A percentile compares a stretch with the other conserved stretches of the same genome.
Evolutionary conservation across 2,888 invertebrate genomes (phyloP).

Genomic region (Phyllotreta striolata): DNA sequence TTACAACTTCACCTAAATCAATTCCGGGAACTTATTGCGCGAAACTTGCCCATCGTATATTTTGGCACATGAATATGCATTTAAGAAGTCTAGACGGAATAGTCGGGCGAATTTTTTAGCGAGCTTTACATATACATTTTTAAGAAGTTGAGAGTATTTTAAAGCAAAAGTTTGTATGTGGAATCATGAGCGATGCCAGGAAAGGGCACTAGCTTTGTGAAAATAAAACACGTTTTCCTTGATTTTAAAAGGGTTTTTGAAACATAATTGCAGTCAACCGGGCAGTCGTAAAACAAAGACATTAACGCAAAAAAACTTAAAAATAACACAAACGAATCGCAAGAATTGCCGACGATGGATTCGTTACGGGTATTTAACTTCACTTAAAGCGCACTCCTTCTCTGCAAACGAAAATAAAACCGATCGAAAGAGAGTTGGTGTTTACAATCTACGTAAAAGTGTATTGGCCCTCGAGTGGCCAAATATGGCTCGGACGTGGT

Average conservation of each 20-base stretch:
- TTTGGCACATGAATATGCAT: constrained; percentile 17
- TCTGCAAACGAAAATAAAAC: not conserved
- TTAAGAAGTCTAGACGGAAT: constrained; percentile 15
- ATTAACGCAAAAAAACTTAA: too few relatives aligned
- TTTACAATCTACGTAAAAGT: constrained; percentile 38
- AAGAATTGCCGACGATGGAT: not conserved
- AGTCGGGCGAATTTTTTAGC: not conserved
- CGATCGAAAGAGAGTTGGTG: constrained; percentile 30
- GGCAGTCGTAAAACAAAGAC: too few relatives aligned
- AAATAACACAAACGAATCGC: too few relatives aligned
- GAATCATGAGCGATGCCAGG: too few relatives aligned
- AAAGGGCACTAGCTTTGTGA: too few relatives aligned
- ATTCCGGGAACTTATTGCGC: constrained; percentile 3
- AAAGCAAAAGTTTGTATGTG: too few relatives aligned
- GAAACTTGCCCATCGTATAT: not conserved
- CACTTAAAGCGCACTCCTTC: not conserved
- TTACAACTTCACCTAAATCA: constrained; percentile 17
- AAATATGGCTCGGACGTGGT: constrained; percentile 43
- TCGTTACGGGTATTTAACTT: too few relatives aligned
- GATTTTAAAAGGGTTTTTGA: too few relatives aligned
- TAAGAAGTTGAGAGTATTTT: too few relatives aligned
- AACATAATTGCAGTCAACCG: too few relatives aligned
- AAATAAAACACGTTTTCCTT: too few relatives aligned
- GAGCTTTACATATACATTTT: too few relatives aligned
- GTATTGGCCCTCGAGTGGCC: constrained; percentile 41